Percentiles rank a stretch among this genome's conserved stretches.
phyloP scores from a whole-genome alignment of 2,113 vertebrate genomes.

The Crocuta crocuta region DNA sequence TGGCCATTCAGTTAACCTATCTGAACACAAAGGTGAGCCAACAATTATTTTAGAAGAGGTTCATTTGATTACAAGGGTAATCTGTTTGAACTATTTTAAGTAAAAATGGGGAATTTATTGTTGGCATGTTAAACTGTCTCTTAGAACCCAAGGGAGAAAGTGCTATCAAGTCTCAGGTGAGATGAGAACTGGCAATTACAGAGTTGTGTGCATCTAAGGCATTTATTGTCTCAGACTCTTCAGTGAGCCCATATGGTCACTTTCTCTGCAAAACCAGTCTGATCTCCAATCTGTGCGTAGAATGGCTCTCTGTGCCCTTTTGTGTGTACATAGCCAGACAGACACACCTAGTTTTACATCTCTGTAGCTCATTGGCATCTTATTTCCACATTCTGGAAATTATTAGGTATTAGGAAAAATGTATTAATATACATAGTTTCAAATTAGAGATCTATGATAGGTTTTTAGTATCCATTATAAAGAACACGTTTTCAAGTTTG shows the following conservation, averaged over 20 bases:
- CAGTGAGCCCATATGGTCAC: neutral
- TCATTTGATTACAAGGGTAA: neutral
- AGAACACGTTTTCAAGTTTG: constrained; percentile 6
- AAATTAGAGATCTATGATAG: neutral
- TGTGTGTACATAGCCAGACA: neutral
- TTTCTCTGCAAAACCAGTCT: neutral
- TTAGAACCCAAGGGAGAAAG: neutral
- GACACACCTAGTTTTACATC: neutral
- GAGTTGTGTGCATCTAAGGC: neutral
- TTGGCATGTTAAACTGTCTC: neutral
- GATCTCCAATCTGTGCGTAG: neutral
- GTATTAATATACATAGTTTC: neutral
- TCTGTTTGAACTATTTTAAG: neutral
- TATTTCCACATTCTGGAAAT: constrained; percentile 12
- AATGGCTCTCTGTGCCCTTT: neutral
- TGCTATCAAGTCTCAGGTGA: neutral
- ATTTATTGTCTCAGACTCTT: neutral
- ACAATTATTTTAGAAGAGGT: neutral
- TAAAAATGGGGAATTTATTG: constrained; percentile 15
- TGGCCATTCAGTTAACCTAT: neutral
- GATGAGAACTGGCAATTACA: neutral
- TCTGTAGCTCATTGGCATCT: neutral
- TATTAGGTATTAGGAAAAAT: neutral
- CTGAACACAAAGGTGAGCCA: neutral
- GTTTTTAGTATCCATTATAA: neutral